Conservation (phyloP, 2,113 vertebrate genomes). For the Nothoprocta pentlandii region DNA sequence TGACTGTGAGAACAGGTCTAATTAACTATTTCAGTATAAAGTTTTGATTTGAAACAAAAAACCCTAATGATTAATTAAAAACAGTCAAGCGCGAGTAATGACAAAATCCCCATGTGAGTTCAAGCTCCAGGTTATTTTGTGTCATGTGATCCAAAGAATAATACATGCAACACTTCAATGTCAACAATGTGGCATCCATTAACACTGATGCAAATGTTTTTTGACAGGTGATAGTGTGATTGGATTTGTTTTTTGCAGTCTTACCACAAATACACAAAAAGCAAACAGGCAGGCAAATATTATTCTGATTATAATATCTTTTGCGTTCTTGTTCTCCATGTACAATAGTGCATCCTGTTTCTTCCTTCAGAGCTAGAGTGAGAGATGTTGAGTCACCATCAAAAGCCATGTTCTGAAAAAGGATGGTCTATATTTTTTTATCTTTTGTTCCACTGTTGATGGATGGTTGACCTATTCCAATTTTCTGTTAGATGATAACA, state of each 20-base stretch:
- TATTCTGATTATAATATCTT: neutral
- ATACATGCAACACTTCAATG: neutral
- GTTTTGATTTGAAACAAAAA: neutral
- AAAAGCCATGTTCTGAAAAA: neutral
- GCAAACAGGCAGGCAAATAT: neutral
- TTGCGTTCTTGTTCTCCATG: neutral
- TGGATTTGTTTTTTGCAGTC: neutral
- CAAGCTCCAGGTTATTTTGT: conserved; percentile 4
- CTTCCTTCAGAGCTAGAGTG: neutral
- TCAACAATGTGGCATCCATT: conserved; percentile 27
- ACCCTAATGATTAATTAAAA: neutral
- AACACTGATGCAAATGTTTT: conserved; percentile 49
- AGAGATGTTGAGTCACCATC: neutral
- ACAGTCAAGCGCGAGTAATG: neutral
- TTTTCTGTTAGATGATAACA: conserved; percentile 36
- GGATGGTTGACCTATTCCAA: neutral
- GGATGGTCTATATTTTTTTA: neutral
- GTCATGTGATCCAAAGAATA: conserved; percentile 1
- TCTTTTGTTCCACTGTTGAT: neutral
- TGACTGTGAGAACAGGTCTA: neutral
- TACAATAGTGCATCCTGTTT: neutral
- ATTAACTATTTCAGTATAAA: neutral
- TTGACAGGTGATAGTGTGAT: conserved; percentile 28
- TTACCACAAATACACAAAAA: conserved; percentile 21
- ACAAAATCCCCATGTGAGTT: neutral